Evolutionary conservation across 2,113 vertebrate species (phyloP), one percentile per base, ranked within the genome.

Genomic region (Uropsilus gracilis): DNA sequence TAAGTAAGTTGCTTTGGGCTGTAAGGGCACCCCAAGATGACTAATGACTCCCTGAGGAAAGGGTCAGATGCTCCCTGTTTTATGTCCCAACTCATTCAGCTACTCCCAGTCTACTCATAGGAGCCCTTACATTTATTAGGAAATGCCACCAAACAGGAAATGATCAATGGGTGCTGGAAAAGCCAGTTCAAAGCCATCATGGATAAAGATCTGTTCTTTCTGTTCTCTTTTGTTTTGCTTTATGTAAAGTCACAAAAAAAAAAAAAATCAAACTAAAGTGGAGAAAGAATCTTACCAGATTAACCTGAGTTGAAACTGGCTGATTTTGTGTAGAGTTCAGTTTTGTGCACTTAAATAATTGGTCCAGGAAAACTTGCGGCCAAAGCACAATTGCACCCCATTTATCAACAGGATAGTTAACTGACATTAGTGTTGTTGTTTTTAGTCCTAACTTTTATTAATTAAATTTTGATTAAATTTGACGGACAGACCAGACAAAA

Each of bases 121-220:
- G 63, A 64, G 61, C 53, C 50, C 81, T 80, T 69, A 94, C 42
- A 68, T 86, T 89, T 91, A 77, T 86, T 32, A 44, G 37, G 32
- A 55, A 84, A 30, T 53, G 24, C 50, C 55, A 86, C 5, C 5
- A 42, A 89, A 24, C 37, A 50, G 34, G 34, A 69, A 82, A 81
- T 88, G 22, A 61, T 37, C 48, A 73, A 61, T 50, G 8, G 37
- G 75, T 87, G n/a, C 42, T 80, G 44, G 81, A 61, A 86, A 82
- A 94, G 69, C 13, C 50, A 57, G 32, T 80, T 7, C 61, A 55
- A 75, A 69, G 28, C 66, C 77, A 42, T 89, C 48, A 72, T 59
- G 8, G 57, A 55, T 63, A 87, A 83, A 63, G 20, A 37, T 78
- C 30, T 87, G 28, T 3, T 78, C 6, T 68, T 86, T 50, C 26